A percentile compares a stretch with the other conserved stretches of the same genome.
These are phyloP conservation scores for Rhinolophus ferrumequinum DNA, from an alignment of 2,113 vertebrate species.

Conservation along the genomic window DNA sequence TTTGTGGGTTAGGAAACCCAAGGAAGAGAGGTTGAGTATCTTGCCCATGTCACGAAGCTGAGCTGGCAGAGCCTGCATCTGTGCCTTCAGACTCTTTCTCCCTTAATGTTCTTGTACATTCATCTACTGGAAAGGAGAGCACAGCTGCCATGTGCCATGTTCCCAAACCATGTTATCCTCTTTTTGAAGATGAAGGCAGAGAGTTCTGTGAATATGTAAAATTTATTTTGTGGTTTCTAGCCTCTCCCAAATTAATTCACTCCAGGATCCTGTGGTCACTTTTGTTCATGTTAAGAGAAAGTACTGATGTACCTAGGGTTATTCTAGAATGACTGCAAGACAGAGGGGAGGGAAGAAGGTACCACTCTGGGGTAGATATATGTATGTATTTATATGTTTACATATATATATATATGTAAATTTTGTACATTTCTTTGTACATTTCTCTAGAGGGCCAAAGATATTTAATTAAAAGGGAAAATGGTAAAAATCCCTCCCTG, in stretches of 20 bases:
- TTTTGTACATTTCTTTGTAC: neutral
- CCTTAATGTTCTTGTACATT: neutral
- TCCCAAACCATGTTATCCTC: neutral
- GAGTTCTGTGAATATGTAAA: neutral
- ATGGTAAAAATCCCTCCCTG: neutral
- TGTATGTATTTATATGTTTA: neutral
- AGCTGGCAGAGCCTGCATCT: neutral
- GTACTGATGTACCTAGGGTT: neutral
- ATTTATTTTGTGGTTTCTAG: neutral
- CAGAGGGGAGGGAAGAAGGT: neutral
- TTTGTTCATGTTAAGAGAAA: neutral
- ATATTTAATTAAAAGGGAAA: neutral
- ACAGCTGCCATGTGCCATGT: neutral
- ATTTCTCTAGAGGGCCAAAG: slow-evolving; percentile 35
- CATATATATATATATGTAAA: neutral
- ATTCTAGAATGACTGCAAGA: neutral
- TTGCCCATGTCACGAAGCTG: neutral
- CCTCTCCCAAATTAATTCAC: neutral
- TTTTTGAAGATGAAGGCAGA: neutral
- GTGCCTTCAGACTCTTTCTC: neutral
- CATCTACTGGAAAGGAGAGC: neutral
- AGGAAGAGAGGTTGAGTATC: neutral
- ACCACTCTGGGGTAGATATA: neutral
- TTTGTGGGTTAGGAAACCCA: neutral
- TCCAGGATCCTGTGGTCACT: neutral